Conservation (phyloP, 2,113 vertebrate genomes). For the Origma solitaria region DNA sequence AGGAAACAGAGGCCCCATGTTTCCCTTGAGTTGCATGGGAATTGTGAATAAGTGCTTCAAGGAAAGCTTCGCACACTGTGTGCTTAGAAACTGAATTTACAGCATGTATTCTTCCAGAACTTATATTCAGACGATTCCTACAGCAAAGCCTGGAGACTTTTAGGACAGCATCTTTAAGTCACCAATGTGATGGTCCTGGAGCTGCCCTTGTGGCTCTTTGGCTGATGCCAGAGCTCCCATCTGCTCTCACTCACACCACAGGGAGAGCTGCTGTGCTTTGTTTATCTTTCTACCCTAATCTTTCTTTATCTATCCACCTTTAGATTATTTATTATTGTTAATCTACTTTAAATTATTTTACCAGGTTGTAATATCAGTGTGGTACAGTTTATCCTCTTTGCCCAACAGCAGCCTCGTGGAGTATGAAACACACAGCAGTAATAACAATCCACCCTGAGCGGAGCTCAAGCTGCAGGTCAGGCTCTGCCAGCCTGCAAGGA, state of each 20-base stretch:
- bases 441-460: background rate
- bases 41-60: background rate
- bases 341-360: background rate
- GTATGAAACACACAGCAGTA: background rate
- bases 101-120: background rate
- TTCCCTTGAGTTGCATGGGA: background rate
- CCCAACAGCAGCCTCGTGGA: background rate
- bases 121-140: background rate
- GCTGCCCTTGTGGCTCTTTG: fast-evolving
- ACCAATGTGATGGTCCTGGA: background rate
- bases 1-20: background rate
- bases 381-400: background rate
- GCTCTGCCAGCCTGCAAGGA: background rate
- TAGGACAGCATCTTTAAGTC: background rate
- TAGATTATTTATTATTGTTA: too few species aligned
- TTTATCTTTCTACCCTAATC: background rate
- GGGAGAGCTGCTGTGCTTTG: background rate
- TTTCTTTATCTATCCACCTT: background rate
- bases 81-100: background rate
- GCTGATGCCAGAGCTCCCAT: background rate
- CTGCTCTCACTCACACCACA: background rate
- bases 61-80: background rate
- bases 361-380: background rate
- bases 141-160: background rate
- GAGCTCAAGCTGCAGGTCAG: background rate